These are phyloP conservation scores for Zaprionus obscuricornis DNA, from an alignment of 2,888 invertebrate genomes.

Conservation along the genomic window DNA sequence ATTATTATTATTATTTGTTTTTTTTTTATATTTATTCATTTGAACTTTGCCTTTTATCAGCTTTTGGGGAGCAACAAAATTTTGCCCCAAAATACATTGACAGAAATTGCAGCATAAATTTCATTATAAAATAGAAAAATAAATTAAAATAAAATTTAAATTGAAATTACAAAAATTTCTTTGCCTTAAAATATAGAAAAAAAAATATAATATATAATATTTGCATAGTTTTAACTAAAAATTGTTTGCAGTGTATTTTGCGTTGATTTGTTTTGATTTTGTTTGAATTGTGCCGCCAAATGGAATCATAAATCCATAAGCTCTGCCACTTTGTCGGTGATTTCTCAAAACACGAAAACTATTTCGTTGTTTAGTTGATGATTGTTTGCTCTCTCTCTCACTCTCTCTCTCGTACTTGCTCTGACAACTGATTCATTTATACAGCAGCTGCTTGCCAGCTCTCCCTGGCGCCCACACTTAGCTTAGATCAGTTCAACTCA, in stretches of 20 bases:
- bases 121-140: neutral
- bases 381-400: too few species aligned
- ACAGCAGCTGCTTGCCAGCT: conserved; percentile 19
- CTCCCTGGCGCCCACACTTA: conserved; percentile 44
- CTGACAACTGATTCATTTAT: too few species aligned
- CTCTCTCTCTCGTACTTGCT: too few species aligned
- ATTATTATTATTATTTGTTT: too few species aligned
- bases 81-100: too few species aligned
- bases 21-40: too few species aligned
- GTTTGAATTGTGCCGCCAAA: conserved; percentile 69
- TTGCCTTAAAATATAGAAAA: too few species aligned
- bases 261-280: conserved; percentile 53
- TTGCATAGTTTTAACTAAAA: too few species aligned
- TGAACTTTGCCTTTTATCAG: too few species aligned
- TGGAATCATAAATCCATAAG: conserved; percentile 70
- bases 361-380: conserved; percentile 43
- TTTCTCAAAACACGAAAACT: conserved; percentile 60
- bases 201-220: neutral
- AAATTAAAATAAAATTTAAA: neutral
- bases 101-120: too few species aligned
- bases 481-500: conserved; percentile 33
- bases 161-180: neutral
- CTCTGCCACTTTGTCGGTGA: conserved; percentile 71
- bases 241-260: conserved; percentile 35
- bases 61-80: too few species aligned